Evolutionary conservation across 2,113 vertebrate species (phyloP).

Genomic region (Beaufortia kweichowensis): DNA sequence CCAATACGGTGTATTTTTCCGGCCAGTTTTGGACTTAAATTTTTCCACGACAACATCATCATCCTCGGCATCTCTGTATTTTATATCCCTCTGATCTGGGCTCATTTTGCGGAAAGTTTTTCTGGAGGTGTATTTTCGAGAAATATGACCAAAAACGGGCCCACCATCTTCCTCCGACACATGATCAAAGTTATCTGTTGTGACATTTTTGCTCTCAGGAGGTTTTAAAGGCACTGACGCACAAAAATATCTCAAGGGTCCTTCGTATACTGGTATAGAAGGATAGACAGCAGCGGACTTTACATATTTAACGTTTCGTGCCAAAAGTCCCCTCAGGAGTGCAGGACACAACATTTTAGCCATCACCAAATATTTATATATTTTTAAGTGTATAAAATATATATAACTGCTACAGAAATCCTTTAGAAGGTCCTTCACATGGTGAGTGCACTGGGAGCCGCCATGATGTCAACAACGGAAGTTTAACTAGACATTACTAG

Average conservation of each 20-base stretch:
- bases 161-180: constrained; percentile 19
- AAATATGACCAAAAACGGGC: constrained; percentile 72
- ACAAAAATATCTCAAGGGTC: not conserved
- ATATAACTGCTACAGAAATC: not conserved
- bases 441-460: not conserved
- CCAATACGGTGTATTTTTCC: constrained; percentile 85
- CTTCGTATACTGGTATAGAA: not conserved
- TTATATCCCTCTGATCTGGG: constrained; percentile 66
- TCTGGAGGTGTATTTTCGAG: constrained; percentile 69
- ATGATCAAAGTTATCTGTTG: not conserved
- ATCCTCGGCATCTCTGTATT: constrained; percentile 55
- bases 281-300: not conserved
- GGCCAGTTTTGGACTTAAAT: constrained; percentile 49
- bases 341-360: constrained; percentile 1
- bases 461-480: not conserved
- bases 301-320: not conserved
- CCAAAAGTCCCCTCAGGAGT: not conserved
- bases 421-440: not conserved
- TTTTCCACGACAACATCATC: constrained; percentile 45
- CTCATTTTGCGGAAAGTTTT: constrained; percentile 77
- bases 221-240: not conserved
- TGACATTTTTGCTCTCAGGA: not conserved
- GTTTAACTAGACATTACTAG: constrained; percentile 7
- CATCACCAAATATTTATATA: not conserved
- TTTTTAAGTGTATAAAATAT: not conserved